Conservation (phyloP, 2,113 vertebrate species). For the Cochlearius cochlearius region DNA sequence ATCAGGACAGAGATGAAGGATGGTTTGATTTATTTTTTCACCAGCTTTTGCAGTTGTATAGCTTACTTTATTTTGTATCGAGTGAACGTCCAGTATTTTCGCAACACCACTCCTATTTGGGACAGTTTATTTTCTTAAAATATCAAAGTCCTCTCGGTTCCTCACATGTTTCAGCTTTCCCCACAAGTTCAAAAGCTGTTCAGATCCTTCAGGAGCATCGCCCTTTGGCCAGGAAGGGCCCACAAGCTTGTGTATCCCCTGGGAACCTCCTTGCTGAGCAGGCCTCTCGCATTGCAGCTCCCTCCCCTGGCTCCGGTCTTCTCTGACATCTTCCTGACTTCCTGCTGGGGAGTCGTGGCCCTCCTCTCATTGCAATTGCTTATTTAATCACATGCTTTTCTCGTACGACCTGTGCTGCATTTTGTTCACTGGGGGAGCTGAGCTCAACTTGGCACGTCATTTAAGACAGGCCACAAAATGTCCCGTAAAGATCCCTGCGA, state of each 20-base stretch:
- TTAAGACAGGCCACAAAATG: background rate
- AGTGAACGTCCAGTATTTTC: background rate
- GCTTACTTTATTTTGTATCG: background rate
- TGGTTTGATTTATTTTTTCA: background rate
- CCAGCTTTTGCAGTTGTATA: background rate
- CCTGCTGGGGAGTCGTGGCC: background rate
- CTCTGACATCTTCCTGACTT: background rate
- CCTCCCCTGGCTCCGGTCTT: background rate
- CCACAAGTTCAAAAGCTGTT: background rate
- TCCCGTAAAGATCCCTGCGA: background rate
- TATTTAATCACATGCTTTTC: background rate
- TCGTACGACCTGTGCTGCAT: background rate
- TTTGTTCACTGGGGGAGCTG: background rate
- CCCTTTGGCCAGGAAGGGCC: background rate
- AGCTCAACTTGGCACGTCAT: background rate
- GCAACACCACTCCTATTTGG: background rate
- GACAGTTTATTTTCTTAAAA: constrained; percentile 17
- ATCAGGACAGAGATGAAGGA: background rate
- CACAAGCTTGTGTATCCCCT: background rate
- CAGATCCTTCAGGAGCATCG: background rate
- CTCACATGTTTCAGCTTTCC: background rate
- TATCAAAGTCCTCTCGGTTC: constrained; percentile 3
- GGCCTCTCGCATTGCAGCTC: background rate
- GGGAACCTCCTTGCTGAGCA: background rate
- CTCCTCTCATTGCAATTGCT: background rate